phyloP scores from a whole-genome alignment of 2,888 invertebrate genomes.

The Pherbina coryleti region DNA sequence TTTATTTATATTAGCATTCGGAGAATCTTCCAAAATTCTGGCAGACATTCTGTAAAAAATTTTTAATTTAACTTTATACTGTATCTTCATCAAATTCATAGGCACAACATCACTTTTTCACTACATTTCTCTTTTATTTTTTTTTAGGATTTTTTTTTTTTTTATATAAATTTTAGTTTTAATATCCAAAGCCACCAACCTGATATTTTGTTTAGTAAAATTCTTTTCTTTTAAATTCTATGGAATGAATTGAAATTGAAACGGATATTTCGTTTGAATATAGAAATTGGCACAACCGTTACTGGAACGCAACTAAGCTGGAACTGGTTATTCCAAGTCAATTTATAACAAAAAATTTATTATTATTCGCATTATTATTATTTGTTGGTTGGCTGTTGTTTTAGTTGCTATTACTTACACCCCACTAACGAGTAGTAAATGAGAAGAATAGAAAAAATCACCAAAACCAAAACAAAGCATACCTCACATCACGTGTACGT shows the following conservation, averaged over 20 bases:
- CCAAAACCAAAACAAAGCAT: background rate
- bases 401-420: slow-evolving; percentile 54
- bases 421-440: slow-evolving; percentile 41
- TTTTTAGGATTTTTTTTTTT: background rate
- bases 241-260: slow-evolving; percentile 11
- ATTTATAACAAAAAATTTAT: slow-evolving; percentile 65
- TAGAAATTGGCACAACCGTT: slow-evolving; percentile 61
- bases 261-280: slow-evolving; percentile 17
- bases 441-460: slow-evolving; percentile 15
- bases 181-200: slow-evolving; percentile 7
- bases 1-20: slow-evolving; percentile 86
- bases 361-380: slow-evolving; percentile 25
- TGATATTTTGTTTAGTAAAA: slow-evolving; percentile 14
- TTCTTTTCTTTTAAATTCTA: slow-evolving; percentile 7
- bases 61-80: background rate
- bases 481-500: background rate
- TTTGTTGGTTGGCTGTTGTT: slow-evolving; percentile 27
- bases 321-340: slow-evolving; percentile 62
- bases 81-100: background rate
- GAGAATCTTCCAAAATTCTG: slow-evolving; percentile 77
- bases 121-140: no score
- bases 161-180: slow-evolving; percentile 7
- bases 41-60: slow-evolving; percentile 60
- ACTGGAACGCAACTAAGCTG: slow-evolving; percentile 68
- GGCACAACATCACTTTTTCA: background rate